Conservation (phyloP, 2,113 vertebrate species). For the Synodontis membranacea region DNA sequence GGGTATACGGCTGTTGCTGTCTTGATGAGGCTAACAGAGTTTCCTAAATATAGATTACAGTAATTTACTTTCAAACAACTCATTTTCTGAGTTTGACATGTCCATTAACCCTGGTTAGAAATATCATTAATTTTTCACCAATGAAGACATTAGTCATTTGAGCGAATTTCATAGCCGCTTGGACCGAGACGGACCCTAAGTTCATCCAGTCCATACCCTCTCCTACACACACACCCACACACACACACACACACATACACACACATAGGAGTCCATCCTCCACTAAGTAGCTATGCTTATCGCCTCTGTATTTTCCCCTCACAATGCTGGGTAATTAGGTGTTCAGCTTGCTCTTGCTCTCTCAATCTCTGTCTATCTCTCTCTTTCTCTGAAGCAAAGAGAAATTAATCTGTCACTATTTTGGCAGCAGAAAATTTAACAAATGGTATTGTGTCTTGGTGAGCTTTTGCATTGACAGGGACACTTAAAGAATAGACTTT, state of each 20-base stretch:
- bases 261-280: slow-evolving; percentile 50
- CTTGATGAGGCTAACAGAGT: slow-evolving; percentile 66
- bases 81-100: slow-evolving; percentile 91
- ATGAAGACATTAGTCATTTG: slow-evolving; percentile 90
- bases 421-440: slow-evolving; percentile 73
- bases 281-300: slow-evolving; percentile 68
- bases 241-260: slow-evolving; percentile 9
- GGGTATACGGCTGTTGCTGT: slow-evolving; percentile 58
- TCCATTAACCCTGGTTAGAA: slow-evolving; percentile 91
- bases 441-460: slow-evolving; percentile 73
- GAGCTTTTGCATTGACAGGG: slow-evolving; percentile 68
- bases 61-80: slow-evolving; percentile 96
- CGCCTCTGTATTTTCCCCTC: slow-evolving; percentile 72
- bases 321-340: slow-evolving; percentile 78
- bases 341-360: slow-evolving; percentile 69
- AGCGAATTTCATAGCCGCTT: slow-evolving; percentile 79
- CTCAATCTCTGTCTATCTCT: slow-evolving; percentile 49
- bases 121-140: slow-evolving; percentile 93
- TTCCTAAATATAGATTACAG: slow-evolving; percentile 92
- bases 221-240: slow-evolving; percentile 27
- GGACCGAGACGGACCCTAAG: slow-evolving; percentile 63
- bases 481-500: slow-evolving; percentile 64
- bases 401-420: slow-evolving; percentile 80
- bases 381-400: slow-evolving; percentile 58
- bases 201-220: slow-evolving; percentile 44